These are phyloP conservation scores for Zele albiditarsus DNA, from an alignment of 2,888 invertebrate genomes.

Conservation along the genomic window DNA sequence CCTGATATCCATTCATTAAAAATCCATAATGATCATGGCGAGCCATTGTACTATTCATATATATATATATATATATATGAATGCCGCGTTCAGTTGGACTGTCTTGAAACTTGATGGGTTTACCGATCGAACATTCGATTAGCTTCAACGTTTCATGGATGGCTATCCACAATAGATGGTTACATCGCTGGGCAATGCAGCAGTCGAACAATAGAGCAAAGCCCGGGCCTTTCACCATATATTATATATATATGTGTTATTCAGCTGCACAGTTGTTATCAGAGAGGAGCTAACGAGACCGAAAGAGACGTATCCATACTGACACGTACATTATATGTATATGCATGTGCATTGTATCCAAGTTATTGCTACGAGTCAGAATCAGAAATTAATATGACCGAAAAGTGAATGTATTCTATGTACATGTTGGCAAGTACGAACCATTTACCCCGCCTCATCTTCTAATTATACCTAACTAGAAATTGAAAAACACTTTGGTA, in stretches of 20 bases:
- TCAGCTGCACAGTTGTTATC: neutral
- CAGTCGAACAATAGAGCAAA: slow-evolving; percentile 22
- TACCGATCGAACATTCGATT: slow-evolving; percentile 42
- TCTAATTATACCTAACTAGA: neutral
- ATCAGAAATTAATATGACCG: slow-evolving; percentile 54
- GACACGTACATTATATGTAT: neutral
- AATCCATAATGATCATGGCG: neutral
- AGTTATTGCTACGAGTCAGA: neutral
- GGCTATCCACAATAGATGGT: slow-evolving; percentile 40
- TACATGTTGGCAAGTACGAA: slow-evolving; percentile 52
- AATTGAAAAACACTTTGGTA: no score
- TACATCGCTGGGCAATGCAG: slow-evolving; percentile 17
- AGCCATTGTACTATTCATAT: neutral
- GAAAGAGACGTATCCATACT: neutral
- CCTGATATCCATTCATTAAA: slow-evolving; percentile 4
- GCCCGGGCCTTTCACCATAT: neutral
- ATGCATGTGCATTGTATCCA: neutral
- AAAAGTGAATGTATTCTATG: slow-evolving; percentile 39
- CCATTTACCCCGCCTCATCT: slow-evolving; percentile 28
- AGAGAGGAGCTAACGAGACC: slow-evolving; percentile 14
- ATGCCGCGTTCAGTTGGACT: neutral
- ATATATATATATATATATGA: neutral
- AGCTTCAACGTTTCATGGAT: slow-evolving; percentile 37
- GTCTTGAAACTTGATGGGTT: slow-evolving; percentile 28
- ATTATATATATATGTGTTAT: neutral